Percentiles rank a stretch among this genome's conserved stretches.
phyloP scores from a whole-genome alignment of 2,888 invertebrate genomes.

The Iselma pallidipennis region DNA sequence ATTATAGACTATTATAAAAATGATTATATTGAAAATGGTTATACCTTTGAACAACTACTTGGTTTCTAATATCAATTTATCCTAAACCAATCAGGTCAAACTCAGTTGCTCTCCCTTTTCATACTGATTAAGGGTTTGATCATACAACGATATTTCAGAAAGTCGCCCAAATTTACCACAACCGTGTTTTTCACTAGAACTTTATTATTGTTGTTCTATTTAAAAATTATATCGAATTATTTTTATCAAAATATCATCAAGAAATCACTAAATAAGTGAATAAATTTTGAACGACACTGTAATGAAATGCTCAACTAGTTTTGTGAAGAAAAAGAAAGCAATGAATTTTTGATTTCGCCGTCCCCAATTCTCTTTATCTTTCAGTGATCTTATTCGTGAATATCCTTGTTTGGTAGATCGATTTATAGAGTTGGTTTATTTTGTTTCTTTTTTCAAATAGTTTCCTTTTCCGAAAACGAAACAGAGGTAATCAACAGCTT shows the following conservation, averaged over 20 bases:
- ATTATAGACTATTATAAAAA: neutral
- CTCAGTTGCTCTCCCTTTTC: constrained; percentile 31
- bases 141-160: constrained; percentile 30
- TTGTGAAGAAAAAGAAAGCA: constrained; percentile 8
- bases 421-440: constrained; percentile 12
- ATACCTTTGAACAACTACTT: constrained; percentile 24
- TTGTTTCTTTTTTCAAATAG: constrained; percentile 7
- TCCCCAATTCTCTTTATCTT: constrained; percentile 19
- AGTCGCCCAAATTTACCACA: constrained; percentile 26
- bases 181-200: constrained; percentile 8
- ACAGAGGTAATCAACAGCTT: constrained; percentile 1
- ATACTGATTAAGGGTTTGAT: constrained; percentile 34
- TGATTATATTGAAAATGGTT: neutral
- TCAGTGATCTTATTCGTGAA: constrained; percentile 17
- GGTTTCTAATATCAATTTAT: constrained; percentile 28
- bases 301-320: constrained; percentile 4
- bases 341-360: constrained; percentile 23
- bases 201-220: too few species aligned
- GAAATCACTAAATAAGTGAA: neutral
- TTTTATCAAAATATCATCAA: too few species aligned
- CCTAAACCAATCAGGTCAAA: constrained; percentile 31
- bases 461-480: neutral
- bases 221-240: too few species aligned
- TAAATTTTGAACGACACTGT: neutral
- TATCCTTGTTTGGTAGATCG: constrained; percentile 20